phyloP scores from a whole-genome alignment of 2,888 invertebrate genomes.

The Eupsilia transversa region DNA sequence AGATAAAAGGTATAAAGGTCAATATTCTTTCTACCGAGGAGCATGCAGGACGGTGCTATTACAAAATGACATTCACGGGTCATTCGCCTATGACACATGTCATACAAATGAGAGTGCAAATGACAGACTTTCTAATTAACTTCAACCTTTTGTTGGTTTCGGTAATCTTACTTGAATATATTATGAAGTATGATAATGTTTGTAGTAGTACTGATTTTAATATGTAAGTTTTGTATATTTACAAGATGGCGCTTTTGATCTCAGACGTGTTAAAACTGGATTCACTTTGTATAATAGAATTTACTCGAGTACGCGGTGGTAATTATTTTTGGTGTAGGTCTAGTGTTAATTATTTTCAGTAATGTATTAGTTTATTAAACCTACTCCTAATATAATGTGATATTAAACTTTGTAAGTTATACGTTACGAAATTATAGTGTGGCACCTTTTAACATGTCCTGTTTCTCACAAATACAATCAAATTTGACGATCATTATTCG shows the following conservation, averaged over 20 bases:
- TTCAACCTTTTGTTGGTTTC: not conserved
- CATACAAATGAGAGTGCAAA: conserved; percentile 14
- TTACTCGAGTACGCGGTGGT: not conserved
- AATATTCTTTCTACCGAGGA: not conserved
- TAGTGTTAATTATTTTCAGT: not conserved
- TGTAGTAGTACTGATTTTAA: conserved; percentile 14
- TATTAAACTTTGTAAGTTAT: not conserved
- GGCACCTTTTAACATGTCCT: not conserved
- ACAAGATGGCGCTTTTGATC: not conserved
- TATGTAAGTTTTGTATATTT: not conserved
- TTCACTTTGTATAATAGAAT: conserved; percentile 4
- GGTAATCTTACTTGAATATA: conserved; percentile 32
- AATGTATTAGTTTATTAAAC: not conserved
- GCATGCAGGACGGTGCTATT: not conserved
- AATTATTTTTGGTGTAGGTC: not conserved
- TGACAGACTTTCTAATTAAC: conserved; percentile 36
- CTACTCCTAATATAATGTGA: not conserved
- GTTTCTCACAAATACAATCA: not conserved
- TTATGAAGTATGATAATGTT: conserved; percentile 23
- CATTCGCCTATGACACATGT: conserved; percentile 18
- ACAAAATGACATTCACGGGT: conserved; percentile 4
- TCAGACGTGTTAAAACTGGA: not conserved
- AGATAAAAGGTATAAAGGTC: not conserved
- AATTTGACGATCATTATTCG: not conserved
- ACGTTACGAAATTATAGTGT: not conserved